Evolutionary conservation across 2,888 invertebrate genomes (phyloP).

Genomic region (Gastracanthus pulcherrimus): DNA sequence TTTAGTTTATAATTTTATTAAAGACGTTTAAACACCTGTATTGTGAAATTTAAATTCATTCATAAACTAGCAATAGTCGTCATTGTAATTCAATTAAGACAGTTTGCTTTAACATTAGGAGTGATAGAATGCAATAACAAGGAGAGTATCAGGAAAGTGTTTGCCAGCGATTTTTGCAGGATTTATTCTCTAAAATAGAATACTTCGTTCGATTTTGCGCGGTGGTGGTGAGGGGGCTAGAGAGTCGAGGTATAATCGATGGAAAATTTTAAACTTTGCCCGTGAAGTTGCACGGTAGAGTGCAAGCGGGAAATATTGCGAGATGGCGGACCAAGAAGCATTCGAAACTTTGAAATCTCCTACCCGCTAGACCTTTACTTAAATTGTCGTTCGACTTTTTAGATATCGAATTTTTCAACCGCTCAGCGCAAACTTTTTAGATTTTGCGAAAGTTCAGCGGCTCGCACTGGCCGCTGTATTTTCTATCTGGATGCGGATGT

Average conservation of each 20-base stretch:
- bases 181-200: no score
- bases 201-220: neutral
- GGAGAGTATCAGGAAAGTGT: no score
- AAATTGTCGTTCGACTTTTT: constrained; percentile 50
- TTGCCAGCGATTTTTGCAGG: no score
- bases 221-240: no score
- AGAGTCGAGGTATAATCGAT: neutral
- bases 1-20: no score
- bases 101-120: no score
- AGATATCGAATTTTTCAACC: constrained; percentile 50
- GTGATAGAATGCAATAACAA: no score
- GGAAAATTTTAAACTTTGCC: neutral
- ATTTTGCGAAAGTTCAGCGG: constrained; percentile 18
- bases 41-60: no score
- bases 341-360: constrained; percentile 49
- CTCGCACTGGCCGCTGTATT: neutral
- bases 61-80: no score
- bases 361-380: constrained; percentile 32
- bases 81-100: no score
- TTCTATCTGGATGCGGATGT: neutral
- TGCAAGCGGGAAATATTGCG: constrained; percentile 16
- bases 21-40: no score
- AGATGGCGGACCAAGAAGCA: constrained; percentile 36
- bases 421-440: constrained; percentile 40
- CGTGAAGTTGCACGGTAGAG: neutral